Conservation (phyloP, 2,888 invertebrate species). For the Eristalis intricaria region DNA sequence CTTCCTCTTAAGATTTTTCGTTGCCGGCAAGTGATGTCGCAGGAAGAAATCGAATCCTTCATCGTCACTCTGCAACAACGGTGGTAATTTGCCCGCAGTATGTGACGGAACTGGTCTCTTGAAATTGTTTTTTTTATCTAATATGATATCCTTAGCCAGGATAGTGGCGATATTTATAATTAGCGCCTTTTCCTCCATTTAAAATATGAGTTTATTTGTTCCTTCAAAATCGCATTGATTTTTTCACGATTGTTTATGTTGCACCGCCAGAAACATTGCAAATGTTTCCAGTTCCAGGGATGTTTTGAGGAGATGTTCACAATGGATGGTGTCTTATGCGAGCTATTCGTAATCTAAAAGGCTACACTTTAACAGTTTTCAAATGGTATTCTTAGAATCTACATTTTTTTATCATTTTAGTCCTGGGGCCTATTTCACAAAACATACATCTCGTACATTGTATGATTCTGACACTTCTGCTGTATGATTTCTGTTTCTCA, state of each 20-base stretch:
- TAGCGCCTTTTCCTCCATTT: constrained; percentile 78
- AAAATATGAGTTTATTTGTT: neutral
- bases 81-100: constrained; percentile 21
- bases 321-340: too few species aligned
- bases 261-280: neutral
- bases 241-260: neutral
- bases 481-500: too few species aligned
- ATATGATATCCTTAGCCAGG: constrained; percentile 78
- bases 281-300: neutral
- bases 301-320: neutral
- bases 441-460: too few species aligned
- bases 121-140: constrained; percentile 75
- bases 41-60: constrained; percentile 74
- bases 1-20: constrained; percentile 11
- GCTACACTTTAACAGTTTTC: too few species aligned
- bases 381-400: too few species aligned
- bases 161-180: constrained; percentile 79
- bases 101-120: constrained; percentile 52
- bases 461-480: too few species aligned
- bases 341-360: too few species aligned
- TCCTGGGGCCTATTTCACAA: too few species aligned
- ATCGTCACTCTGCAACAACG: constrained; percentile 75
- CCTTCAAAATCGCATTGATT: neutral
- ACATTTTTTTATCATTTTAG: too few species aligned
- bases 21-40: constrained; percentile 57